Evolutionary conservation across 2,113 vertebrate genomes (phyloP), one percentile per base, ranked within the genome.

Genomic region (Gavialis gangeticus): DNA sequence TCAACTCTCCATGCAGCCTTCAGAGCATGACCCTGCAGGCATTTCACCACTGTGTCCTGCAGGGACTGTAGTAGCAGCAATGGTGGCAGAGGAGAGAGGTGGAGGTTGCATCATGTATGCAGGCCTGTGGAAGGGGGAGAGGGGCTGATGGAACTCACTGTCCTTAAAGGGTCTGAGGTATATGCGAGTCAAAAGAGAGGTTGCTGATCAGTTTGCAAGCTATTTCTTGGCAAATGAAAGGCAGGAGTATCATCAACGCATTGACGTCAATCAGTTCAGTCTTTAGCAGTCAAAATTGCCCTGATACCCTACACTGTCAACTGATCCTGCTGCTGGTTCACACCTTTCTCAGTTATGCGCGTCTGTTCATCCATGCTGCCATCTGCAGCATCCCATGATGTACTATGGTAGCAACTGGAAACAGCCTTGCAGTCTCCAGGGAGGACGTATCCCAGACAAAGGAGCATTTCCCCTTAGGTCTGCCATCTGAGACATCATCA

Each of bases 61-160:
- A 57, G 86, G n/a, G 46, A 63, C 37, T 0, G 0, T 57, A 85
- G 64, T 0, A 0, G 0, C 15, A 13, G 10, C 2, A 0, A 63
- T 30, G 17, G 19, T 92, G 84, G 64, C 57, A 87, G 54, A 92
- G 24, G 62, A 85, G 83, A 79, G 59, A 83, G 60, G 12, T 83
- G 30, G 59, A 87, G 57, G 5, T 69, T 83, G 89, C 87, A 75
- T 69, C 58, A 13, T n/a, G 21, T 84, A 58, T 30, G 8, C 30
- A 8, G 34, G 5, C n/a, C 12, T 66, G 24, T 16, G 79, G 57
- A 15, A n/a, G 64, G 21, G 63, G 76, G 91, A 89, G 73, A 85
- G 83, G 4, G 76, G 62, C 79, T 10, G 16, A 21, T 4, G 30
- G 59, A 89, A 76, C 18, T 89, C 2, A 0, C 8, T 5, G 60